Evolutionary conservation across 2,797 vertebrate genomes (phyloP), one percentile per base, ranked within the genome.

Genomic region (Epinephelus awoara): DNA sequence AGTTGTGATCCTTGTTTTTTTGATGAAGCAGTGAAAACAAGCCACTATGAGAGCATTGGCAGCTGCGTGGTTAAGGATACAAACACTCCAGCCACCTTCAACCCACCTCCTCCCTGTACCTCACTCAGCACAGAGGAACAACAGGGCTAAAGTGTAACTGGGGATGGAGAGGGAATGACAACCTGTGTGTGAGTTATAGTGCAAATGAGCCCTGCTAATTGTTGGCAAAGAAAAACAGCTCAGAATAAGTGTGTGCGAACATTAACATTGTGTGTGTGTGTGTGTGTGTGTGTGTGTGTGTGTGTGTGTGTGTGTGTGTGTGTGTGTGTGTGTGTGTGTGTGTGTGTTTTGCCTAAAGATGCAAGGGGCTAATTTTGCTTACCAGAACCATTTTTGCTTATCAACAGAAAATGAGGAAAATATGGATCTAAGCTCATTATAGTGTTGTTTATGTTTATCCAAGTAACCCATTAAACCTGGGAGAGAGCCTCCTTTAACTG

Each of bases 361-460:
- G 86, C 54, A 56, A 85, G 73, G 47, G 50, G 67, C 73, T 89
- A 88, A 89, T 91, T 94, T 88, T 91, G 89, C 90, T 90, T 85
- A 91, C 88, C 77, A 87, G 76, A 87, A 84, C 56, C 80, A 83
- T 90, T 93, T 93, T 91, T 91, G 92, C 92, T 93, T 93, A 92
- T 93, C 89, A 91, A 91, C 88, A 90, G 63, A 94, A 94, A 92
- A 89, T 68, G 70, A 85, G 79, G 77, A 83, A 92, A 91, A 91
- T 86, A 91, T 87, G 88, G 90, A 91, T 91, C 89, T 88, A 81
- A 79, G 90, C 93, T 94, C 92, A 94, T 94, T 93, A 94, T 89
- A 80, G 86, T 80, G 81, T 92, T 94, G 92, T 94, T 94, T 92
- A 87, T 93, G 89, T 94, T 94, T 93, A 93, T 87, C 83, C 86